A percentile compares a stretch with the other conserved stretches of the same genome.
These are phyloP conservation scores for Nannobrachium achirus DNA, from an alignment of 2,113 vertebrate species.

Conservation along the genomic window DNA sequence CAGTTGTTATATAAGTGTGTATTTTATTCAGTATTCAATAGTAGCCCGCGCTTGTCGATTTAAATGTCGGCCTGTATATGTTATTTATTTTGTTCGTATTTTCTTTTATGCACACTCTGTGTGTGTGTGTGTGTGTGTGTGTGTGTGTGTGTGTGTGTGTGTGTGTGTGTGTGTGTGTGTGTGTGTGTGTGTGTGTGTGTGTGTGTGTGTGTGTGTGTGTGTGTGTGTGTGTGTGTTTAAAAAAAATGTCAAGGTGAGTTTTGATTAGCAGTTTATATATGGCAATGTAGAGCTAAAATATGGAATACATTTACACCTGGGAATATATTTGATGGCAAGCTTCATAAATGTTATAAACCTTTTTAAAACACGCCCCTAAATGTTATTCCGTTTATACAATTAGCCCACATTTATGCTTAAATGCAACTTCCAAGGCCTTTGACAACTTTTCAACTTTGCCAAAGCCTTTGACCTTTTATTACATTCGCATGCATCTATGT, in stretches of 20 bases:
- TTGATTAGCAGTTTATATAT: slow-evolving; percentile 21
- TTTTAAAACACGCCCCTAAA: not conserved
- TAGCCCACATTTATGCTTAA: not conserved
- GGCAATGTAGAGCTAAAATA: not conserved
- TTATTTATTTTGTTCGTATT: not conserved
- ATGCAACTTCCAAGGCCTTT: slow-evolving; percentile 41
- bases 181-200: too few species aligned
- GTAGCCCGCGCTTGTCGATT: slow-evolving; percentile 1
- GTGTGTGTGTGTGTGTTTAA: slow-evolving; percentile 3
- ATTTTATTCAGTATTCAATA: slow-evolving; percentile 31
- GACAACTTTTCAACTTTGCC: slow-evolving; percentile 43
- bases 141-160: too few species aligned
- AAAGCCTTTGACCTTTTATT: slow-evolving; percentile 28
- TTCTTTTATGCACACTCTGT: too few species aligned
- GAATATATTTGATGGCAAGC: not conserved
- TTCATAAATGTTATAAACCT: not conserved
- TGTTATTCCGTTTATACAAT: slow-evolving; percentile 17
- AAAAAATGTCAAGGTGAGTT: slow-evolving; percentile 22
- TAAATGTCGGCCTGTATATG: too few species aligned
- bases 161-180: too few species aligned
- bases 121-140: too few species aligned
- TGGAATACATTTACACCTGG: not conserved
- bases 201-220: not conserved
- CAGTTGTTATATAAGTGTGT: not conserved
- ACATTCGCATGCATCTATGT: not conserved